These are phyloP conservation scores for Cyanistes caeruleus DNA, from an alignment of 2,113 vertebrate species.

Conservation along the genomic window DNA sequence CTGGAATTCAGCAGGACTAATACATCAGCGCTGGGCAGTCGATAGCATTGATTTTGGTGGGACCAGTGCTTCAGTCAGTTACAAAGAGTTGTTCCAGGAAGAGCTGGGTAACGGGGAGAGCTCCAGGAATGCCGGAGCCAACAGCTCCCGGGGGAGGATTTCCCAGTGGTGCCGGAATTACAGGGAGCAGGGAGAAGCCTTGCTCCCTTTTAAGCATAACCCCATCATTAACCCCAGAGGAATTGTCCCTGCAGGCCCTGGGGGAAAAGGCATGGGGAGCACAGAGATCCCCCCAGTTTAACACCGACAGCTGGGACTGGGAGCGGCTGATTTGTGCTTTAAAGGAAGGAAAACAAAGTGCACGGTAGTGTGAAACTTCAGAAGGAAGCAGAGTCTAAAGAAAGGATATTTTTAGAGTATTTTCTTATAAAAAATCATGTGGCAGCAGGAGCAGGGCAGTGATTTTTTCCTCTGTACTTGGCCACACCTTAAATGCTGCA, in stretches of 20 bases:
- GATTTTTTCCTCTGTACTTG: not conserved
- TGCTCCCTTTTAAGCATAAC: not conserved
- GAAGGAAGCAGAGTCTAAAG: fast-evolving
- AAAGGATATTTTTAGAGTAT: not conserved
- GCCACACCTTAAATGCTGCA: not conserved
- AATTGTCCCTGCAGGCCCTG: fast-evolving
- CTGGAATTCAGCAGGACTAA: not conserved
- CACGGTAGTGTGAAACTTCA: fast-evolving
- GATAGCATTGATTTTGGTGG: not conserved
- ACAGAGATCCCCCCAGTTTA: not conserved
- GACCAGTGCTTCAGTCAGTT: fast-evolving
- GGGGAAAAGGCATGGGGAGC: not conserved
- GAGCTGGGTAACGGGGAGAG: not conserved
- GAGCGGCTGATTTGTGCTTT: not conserved
- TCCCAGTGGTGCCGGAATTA: fast-evolving
- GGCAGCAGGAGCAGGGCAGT: not conserved
- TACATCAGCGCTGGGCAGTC: not conserved
- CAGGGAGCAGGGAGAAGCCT: not conserved
- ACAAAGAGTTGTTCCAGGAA: not conserved
- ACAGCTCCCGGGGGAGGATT: not conserved
- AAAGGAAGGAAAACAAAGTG: not conserved
- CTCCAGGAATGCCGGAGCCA: not conserved
- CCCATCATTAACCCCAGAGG: not conserved
- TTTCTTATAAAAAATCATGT: not conserved
- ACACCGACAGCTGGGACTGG: not conserved